Evolutionary conservation across 2,797 vertebrate species (phyloP).

Genomic region (Synanceia verrucosa): DNA sequence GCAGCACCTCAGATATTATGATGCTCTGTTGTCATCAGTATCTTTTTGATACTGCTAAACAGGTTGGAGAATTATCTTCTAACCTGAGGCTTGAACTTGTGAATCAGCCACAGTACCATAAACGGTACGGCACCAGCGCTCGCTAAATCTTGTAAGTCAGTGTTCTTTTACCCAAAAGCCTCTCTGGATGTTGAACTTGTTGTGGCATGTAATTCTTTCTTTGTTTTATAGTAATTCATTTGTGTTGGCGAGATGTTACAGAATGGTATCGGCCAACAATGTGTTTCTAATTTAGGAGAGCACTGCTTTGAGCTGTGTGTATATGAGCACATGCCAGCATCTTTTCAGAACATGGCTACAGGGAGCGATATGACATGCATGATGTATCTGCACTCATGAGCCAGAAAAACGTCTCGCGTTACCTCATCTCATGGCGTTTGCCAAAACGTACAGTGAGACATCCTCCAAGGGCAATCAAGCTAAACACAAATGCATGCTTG

Average conservation of each 20-base stretch:
- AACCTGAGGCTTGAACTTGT: not conserved
- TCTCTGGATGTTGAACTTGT: constrained; percentile 45
- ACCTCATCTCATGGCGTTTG: constrained; percentile 48
- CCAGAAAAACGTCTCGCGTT: constrained; percentile 18
- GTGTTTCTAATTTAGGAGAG: constrained; percentile 64
- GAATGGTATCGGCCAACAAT: constrained; percentile 46
- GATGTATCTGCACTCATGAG: constrained; percentile 34
- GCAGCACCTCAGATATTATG: not conserved
- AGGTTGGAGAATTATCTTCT: not conserved
- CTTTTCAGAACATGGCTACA: not conserved
- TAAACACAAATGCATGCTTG: constrained; percentile 26
- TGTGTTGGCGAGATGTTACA: constrained; percentile 36
- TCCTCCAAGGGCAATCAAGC: constrained; percentile 9
- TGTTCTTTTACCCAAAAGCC: constrained; percentile 6
- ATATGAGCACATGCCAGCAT: constrained; percentile 34
- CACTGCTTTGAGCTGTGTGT: not conserved
- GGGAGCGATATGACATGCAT: constrained; percentile 27
- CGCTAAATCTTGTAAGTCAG: constrained; percentile 4
- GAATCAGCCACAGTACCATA: not conserved
- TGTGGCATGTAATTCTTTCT: constrained; percentile 38
- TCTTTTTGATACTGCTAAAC: not conserved
- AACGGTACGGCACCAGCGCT: constrained; percentile 15
- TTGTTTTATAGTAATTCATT: constrained; percentile 46
- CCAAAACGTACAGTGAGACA: constrained; percentile 42
- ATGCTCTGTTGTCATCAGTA: not conserved